Percentiles rank a stretch among this genome's conserved stretches.
Conservation (phyloP, 2,797 vertebrate genomes). For the Poeciliopsis gracilis region DNA sequence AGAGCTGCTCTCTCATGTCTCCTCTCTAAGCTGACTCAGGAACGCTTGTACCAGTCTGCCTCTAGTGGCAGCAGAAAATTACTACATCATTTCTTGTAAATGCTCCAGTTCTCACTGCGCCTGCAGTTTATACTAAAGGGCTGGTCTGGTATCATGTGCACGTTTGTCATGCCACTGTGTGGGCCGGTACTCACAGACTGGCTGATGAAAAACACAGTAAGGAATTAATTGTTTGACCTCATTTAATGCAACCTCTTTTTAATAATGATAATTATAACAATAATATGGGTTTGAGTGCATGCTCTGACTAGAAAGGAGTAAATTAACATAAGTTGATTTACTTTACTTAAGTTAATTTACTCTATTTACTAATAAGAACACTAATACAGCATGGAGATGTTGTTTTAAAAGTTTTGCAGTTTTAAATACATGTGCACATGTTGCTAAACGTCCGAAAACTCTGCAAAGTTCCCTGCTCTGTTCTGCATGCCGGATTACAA, state of each 20-base stretch:
- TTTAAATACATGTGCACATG: background rate
- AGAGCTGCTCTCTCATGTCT: background rate
- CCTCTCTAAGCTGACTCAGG: background rate
- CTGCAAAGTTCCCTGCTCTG: background rate
- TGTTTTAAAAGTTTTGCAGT: background rate
- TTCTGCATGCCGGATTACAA: background rate
- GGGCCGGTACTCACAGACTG: background rate
- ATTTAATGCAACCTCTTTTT: background rate
- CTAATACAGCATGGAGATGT: background rate
- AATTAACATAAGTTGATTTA: no score
- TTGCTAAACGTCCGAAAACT: background rate
- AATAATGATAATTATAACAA: background rate
- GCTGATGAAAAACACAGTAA: no score
- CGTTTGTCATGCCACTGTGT: conserved; percentile 5
- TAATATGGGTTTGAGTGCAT: background rate
- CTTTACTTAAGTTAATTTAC: background rate
- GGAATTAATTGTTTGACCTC: background rate
- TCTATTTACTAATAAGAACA: background rate
- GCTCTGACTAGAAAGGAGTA: background rate
- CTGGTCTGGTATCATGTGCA: conserved; percentile 19
- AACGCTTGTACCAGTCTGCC: conserved; percentile 13
- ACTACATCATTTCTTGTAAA: conserved; percentile 71
- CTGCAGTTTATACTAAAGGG: conserved; percentile 54
- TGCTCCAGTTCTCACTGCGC: conserved; percentile 31
- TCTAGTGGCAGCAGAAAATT: conserved; percentile 12